phyloP scores from a whole-genome alignment of 1,140 invertebrate species.

The Rhopalosiphum maidis region DNA sequence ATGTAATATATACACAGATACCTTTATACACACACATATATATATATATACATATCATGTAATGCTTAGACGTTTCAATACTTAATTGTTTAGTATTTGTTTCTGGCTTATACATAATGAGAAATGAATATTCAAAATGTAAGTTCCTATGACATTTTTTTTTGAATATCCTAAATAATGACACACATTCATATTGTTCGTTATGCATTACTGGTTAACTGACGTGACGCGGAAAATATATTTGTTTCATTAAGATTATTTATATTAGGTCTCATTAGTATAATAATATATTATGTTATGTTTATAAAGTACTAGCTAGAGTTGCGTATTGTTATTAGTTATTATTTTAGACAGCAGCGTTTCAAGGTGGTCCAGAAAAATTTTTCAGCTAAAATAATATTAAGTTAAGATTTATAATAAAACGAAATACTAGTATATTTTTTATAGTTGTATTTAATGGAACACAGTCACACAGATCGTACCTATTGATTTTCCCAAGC shows the following conservation, averaged over 20 bases:
- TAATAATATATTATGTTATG: not conserved
- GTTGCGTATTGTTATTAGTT: not conserved
- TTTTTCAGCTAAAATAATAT: not conserved
- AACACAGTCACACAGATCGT: not conserved
- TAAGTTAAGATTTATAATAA: not conserved
- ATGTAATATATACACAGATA: not conserved
- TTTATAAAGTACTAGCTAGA: not conserved
- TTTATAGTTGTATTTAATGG: not conserved
- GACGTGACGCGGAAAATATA: constrained; percentile 45
- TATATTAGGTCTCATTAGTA: constrained; percentile 53
- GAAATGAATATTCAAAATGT: constrained; percentile 47
- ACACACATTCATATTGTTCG: constrained; percentile 28
- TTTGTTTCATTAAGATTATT: constrained; percentile 52
- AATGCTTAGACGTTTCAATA: constrained; percentile 50
- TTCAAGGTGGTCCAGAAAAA: constrained; percentile 27
- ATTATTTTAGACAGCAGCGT: not conserved
- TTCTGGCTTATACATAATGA: constrained; percentile 18
- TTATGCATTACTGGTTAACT: constrained; percentile 37
- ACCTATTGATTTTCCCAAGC: too few relatives aligned
- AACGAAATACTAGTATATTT: not conserved
- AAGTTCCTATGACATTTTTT: constrained; percentile 20
- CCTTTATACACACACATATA: not conserved
- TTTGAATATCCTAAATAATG: constrained; percentile 53
- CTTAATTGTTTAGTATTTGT: constrained; percentile 54
- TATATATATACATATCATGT: not conserved